A percentile compares a stretch with the other conserved stretches of the same genome.
Evolutionary conservation across 2,113 vertebrate species (phyloP).

Genomic region (Acanthisitta chloris): DNA sequence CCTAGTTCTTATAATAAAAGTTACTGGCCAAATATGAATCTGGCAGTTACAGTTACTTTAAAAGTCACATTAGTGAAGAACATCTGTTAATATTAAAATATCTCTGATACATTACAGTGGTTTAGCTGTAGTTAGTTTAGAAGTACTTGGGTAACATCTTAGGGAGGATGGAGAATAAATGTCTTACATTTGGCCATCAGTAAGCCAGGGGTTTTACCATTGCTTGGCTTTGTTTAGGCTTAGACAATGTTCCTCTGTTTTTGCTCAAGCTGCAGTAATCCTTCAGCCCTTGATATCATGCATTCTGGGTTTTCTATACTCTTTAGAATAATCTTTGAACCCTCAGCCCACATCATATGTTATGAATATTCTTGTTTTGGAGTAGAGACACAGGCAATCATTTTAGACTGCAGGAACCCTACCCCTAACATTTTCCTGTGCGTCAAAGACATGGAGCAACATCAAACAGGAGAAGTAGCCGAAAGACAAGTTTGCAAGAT

Average conservation of each 20-base stretch:
- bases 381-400: background rate
- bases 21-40: background rate
- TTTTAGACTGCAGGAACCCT: background rate
- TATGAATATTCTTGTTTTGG: constrained; percentile 12
- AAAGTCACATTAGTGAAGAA: background rate
- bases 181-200: background rate
- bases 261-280: constrained; percentile 16
- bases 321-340: background rate
- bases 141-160: constrained; percentile 24
- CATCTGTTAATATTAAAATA: constrained; percentile 57
- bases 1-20: background rate
- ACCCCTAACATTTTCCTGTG: background rate
- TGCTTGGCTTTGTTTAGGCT: constrained; percentile 17
- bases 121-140: constrained; percentile 22
- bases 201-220: background rate
- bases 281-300: constrained; percentile 15
- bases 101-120: background rate
- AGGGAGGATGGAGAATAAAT: background rate
- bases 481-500: background rate
- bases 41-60: background rate
- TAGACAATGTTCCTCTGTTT: constrained; percentile 34
- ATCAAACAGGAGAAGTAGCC: background rate
- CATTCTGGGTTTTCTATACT: background rate
- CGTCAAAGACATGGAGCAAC: background rate
- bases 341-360: background rate